Evolutionary conservation across 2,113 vertebrate genomes (phyloP).

Genomic region (Mastomys coucha): DNA sequence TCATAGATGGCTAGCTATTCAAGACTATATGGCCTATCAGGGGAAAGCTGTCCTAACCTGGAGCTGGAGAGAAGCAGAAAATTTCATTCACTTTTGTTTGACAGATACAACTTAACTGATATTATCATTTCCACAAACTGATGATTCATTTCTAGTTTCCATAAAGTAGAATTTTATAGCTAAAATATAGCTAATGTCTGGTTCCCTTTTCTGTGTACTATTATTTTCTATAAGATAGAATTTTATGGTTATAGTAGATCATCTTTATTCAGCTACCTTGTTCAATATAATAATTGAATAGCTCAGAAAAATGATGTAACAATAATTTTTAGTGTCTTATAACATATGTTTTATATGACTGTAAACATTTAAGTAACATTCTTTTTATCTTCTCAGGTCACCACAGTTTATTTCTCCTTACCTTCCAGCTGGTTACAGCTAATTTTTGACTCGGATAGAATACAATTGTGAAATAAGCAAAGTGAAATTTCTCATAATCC

Average conservation of each 20-base stretch:
- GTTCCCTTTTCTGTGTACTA: background rate
- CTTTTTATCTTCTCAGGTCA: constrained; percentile 49
- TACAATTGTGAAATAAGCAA: constrained; percentile 22
- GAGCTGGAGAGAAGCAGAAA: background rate
- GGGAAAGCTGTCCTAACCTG: background rate
- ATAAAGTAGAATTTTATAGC: constrained; percentile 58
- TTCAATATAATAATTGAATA: background rate
- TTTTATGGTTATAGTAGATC: constrained; percentile 27
- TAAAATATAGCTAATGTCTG: background rate
- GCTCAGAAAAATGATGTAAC: constrained; percentile 19
- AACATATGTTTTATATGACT: constrained; percentile 40
- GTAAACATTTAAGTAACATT: constrained; percentile 14
- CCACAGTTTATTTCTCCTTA: constrained; percentile 30
- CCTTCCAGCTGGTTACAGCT: constrained; percentile 21
- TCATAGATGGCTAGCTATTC: background rate
- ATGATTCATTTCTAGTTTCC: background rate
- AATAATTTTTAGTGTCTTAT: constrained; percentile 15
- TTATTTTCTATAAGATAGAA: constrained; percentile 41
- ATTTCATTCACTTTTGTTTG: constrained; percentile 26
- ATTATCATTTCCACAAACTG: constrained; percentile 44
- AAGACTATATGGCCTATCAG: background rate
- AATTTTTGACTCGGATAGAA: constrained; percentile 3
- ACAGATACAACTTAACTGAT: constrained; percentile 1
- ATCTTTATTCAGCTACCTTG: background rate
- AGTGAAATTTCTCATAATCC: constrained; percentile 50